phyloP scores from a whole-genome alignment of 2,113 vertebrate species.

The Gasterosteus nipponicus region DNA sequence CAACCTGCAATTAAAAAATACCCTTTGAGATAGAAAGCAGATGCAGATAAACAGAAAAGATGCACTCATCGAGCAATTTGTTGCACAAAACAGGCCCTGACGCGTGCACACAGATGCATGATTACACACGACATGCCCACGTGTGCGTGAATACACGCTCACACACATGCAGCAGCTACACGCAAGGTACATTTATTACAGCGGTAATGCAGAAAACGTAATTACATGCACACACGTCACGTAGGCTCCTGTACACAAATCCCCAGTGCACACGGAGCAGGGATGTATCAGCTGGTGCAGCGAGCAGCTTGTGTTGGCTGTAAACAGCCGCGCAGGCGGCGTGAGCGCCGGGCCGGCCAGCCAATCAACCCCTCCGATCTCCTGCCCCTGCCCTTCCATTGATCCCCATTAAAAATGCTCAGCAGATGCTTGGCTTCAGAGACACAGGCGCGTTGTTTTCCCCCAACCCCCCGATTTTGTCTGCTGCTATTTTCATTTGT shows the following conservation, averaged over 20 bases:
- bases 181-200: neutral
- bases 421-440: conserved; percentile 78
- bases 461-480: conserved; percentile 31
- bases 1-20: conserved; percentile 38
- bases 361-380: conserved; percentile 79
- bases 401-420: conserved; percentile 83
- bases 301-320: conserved; percentile 80
- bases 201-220: neutral
- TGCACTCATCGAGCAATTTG: conserved; percentile 19
- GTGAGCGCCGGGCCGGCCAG: conserved; percentile 67
- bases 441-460: conserved; percentile 48
- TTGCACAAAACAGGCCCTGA: neutral
- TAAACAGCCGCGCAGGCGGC: conserved; percentile 74
- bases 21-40: conserved; percentile 27
- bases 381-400: conserved; percentile 78
- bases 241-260: conserved; percentile 3
- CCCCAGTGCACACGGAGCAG: conserved; percentile 19
- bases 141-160: neutral
- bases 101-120: neutral
- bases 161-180: neutral
- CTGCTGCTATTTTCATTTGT: conserved; percentile 70
- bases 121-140: neutral
- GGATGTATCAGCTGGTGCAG: conserved; percentile 57
- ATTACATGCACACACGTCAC: conserved; percentile 11
- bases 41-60: conserved; percentile 31